Evolutionary conservation across 2,888 invertebrate species (phyloP), one percentile per base, ranked within the genome.

Genomic region (Hemaris fuciformis): DNA sequence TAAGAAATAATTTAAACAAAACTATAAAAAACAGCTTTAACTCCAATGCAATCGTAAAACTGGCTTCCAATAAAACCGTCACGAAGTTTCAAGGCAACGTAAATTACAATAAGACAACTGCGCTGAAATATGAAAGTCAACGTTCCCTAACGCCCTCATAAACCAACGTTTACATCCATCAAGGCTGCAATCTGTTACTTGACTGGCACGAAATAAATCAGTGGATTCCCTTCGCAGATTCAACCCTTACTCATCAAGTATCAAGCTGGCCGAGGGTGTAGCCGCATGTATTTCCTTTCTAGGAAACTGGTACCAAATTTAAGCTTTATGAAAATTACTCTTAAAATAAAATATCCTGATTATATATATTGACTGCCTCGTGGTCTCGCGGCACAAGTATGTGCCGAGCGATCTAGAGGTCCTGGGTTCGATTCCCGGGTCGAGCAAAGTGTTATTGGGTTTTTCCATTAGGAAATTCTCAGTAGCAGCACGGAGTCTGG

Each of bases 131-230:
- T 61, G 57, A 48, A 60, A 63, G 63, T 63, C 61, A 38, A 60
- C 60, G 62, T 31, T 25, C 61, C 57, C 31, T 38, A 46, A 61
- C 65, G 61, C 61, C 41, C 65, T 65, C 69, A 68, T 70, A 67
- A 71, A 68, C 61, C 64, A n/a, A n/a, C n/a, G 69, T 67, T 68
- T 64, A 65, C 72, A 71, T 75, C 74, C 66, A 75, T 76, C 76
- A 75, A 63, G 62, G 58, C 31, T 65, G 65, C 75, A 75, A 74
- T 74, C 72, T 74, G 73, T 71, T 69, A 62, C 69, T 60, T 25
- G 63, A 64, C 66, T 62, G 66, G 64, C 66, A 64, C 60, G 61
- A 67, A 65, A 66, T 59, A 59, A 59, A 59, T 59, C 42, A 57
- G 38, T 42, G 43, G 15, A 59, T 59, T 64, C 71, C 66, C 63